phyloP scores from a whole-genome alignment of 1,140 invertebrate species.

The Brachionus koreanus region DNA sequence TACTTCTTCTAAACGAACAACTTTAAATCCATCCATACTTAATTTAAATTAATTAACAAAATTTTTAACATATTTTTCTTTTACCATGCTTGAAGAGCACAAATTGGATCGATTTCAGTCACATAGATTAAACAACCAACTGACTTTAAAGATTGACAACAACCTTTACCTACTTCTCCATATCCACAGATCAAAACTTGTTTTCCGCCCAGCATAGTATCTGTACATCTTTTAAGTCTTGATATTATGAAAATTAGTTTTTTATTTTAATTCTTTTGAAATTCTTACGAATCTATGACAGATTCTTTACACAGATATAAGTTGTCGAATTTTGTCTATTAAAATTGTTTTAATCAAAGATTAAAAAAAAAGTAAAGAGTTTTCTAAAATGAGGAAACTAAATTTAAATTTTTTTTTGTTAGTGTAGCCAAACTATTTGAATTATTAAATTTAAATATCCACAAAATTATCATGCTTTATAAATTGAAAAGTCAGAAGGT shows the following conservation, averaged over 20 bases:
- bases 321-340: constrained; percentile 81
- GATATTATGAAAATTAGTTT: not conserved
- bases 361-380: too few relatives aligned
- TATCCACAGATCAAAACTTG: constrained; percentile 94
- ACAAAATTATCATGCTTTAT: not conserved
- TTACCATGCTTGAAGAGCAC: constrained; percentile 89
- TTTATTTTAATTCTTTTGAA: not conserved
- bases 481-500: not conserved
- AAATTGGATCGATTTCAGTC: constrained; percentile 96
- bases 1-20: constrained; percentile 88
- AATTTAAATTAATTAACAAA: constrained; percentile 42
- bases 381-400: too few relatives aligned
- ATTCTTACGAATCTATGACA: constrained; percentile 76
- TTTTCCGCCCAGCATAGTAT: constrained; percentile 97
- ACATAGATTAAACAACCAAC: constrained; percentile 89
- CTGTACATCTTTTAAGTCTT: constrained; percentile 87
- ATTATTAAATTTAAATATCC: not conserved
- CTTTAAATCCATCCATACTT: constrained; percentile 94
- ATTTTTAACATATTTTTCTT: constrained; percentile 28
- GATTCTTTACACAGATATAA: constrained; percentile 84
- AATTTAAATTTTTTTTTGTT: too few relatives aligned
- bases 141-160: constrained; percentile 87
- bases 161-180: constrained; percentile 90
- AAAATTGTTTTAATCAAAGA: constrained; percentile 47
- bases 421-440: too few relatives aligned